Conservation (phyloP, 2,888 invertebrate species). For the Drosophila putrida region DNA sequence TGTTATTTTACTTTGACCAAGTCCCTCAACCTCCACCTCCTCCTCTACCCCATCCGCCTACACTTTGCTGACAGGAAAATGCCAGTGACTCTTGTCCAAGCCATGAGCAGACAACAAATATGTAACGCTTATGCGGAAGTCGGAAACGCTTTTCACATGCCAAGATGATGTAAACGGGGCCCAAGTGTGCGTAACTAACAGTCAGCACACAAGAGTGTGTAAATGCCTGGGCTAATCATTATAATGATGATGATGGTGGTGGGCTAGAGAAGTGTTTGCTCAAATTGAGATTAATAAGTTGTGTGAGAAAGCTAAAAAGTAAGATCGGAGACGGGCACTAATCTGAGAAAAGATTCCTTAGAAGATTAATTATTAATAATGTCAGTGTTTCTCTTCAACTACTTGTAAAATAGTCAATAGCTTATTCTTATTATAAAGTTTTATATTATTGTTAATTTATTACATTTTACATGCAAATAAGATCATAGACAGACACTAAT, state of each 20-base stretch:
- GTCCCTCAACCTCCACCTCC: neutral
- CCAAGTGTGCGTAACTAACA: constrained; percentile 36
- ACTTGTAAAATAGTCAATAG: too few species aligned
- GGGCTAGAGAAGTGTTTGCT: constrained; percentile 17
- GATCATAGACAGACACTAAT: neutral
- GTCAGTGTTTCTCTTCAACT: too few species aligned
- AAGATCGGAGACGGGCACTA: constrained; percentile 3
- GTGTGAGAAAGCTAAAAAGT: neutral
- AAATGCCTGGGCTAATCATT: constrained; percentile 14
- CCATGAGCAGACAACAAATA: constrained; percentile 15
- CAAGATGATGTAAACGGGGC: constrained; percentile 64
- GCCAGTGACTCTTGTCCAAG: constrained; percentile 39
- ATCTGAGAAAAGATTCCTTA: neutral
- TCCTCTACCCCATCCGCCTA: neutral
- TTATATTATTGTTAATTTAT: too few species aligned
- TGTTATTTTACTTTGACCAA: constrained; percentile 23
- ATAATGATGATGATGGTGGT: constrained; percentile 41
- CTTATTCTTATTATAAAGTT: too few species aligned
- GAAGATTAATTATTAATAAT: neutral
- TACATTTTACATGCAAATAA: neutral
- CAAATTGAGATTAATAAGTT: constrained; percentile 32
- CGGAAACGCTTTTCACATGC: constrained; percentile 67
- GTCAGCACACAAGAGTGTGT: constrained; percentile 16
- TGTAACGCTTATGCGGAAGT: constrained; percentile 63
- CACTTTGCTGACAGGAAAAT: constrained; percentile 24